Base-by-base conservation (phyloP, 2,113 vertebrate species). In the Spilogale gracilis region DNA sequence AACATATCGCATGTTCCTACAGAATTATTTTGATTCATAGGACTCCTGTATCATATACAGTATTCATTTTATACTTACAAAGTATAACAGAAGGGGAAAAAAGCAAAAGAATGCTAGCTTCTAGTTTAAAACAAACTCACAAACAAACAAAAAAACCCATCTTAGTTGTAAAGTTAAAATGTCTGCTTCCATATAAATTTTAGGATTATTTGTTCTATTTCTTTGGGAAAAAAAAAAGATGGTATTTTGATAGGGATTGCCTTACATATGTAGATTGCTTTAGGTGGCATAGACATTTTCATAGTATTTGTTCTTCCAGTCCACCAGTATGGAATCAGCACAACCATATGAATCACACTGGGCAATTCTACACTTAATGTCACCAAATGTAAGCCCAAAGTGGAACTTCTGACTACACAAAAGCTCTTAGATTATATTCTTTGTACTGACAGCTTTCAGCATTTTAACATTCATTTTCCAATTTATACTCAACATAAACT, bases 401-500 rank as follows among this genome's bases (percentile, higher is more conserved):
- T 73, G 54, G 5, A 60, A 27, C 17, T 30, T 79, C 82, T 13
- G 32, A 81, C 30, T 89, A 25, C 20, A 63, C 6, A 58, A 14
- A 73, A 63, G 30, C 43, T 60, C 76, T 87, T 58, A 88, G 69
- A 45, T 80, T 78, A 65, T 89, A 25, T 78, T 86, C 20, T 76
- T 91, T 52, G 73, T 10, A 18, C 20, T 17, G 45, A 92, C 43
- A 83, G 52, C 20, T 52, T 48, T 38, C 78, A 91, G 45, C 10
- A n/a, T 45, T 58, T 87, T 38, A 3, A 81, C 87, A 95, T 97
- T 97, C 74, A 3, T 71, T 97, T 97, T 97, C 71, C 58, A 67
- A 61, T 25, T 23, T 63, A 25, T 0, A 30, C 21, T 79, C 85
- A 27, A 56, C 88, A 91, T 13, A 80, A 67, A 88, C 32, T 69